Percentiles rank a stretch among this genome's conserved stretches.
phyloP scores from a whole-genome alignment of 2,797 vertebrate species.

The Otus scops region DNA sequence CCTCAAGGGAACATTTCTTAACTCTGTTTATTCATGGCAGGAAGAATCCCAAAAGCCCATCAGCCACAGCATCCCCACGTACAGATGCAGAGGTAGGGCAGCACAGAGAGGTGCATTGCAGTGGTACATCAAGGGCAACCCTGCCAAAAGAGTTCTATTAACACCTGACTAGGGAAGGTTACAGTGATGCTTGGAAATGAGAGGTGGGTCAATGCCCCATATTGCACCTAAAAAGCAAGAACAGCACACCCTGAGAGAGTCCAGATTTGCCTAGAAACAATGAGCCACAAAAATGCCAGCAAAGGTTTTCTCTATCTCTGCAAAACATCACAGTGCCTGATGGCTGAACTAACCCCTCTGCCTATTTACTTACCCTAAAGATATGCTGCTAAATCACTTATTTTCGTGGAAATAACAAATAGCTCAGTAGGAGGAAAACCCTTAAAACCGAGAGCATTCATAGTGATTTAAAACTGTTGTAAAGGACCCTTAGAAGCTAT shows the following conservation, averaged over 20 bases:
- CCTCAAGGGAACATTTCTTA: not conserved
- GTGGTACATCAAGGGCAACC: not conserved
- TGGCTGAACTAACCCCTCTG: not conserved
- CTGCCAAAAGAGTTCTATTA: not conserved
- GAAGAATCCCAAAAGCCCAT: not conserved
- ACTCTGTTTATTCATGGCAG: accelerated
- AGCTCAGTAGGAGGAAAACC: not conserved
- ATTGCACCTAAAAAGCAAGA: not conserved
- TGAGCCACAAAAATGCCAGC: not conserved
- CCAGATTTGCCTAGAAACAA: not conserved
- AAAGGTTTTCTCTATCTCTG: not conserved
- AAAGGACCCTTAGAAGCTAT: not conserved
- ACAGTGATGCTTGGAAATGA: not conserved
- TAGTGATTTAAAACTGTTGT: not conserved
- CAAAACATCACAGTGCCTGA: not conserved
- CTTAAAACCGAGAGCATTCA: not conserved
- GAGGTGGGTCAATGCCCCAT: accelerated
- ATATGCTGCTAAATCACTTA: not conserved
- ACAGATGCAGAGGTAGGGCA: not conserved
- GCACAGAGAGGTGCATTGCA: not conserved
- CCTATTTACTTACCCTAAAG: not conserved
- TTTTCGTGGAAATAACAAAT: not conserved
- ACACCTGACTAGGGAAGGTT: not conserved
- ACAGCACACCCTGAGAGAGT: not conserved
- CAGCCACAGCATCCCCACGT: not conserved